phyloP scores from a whole-genome alignment of 2,888 invertebrate genomes.

The Furcula furcula region DNA sequence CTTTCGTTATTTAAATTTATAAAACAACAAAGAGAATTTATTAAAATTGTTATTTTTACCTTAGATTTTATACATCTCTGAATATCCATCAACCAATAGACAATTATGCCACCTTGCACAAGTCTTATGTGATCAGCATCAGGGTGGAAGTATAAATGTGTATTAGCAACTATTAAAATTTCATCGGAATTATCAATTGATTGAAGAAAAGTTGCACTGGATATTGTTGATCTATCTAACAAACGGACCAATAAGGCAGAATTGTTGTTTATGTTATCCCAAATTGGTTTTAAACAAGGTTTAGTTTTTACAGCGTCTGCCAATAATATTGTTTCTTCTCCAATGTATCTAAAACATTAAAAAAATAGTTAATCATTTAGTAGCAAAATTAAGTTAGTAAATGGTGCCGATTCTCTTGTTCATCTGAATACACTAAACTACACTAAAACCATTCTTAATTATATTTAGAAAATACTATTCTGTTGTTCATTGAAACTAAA shows the following conservation, averaged over 20 bases:
- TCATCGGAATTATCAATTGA: constrained; percentile 80
- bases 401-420: no score
- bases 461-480: no score
- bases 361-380: no score
- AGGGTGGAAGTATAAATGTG: constrained; percentile 96
- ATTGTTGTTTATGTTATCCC: constrained; percentile 83
- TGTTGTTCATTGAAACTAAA: no score
- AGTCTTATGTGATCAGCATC: constrained; percentile 94
- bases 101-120: constrained; percentile 89
- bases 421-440: no score
- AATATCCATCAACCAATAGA: constrained; percentile 86
- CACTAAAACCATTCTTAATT: no score
- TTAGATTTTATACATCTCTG: constrained; percentile 54
- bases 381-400: no score
- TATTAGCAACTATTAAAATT: constrained; percentile 89
- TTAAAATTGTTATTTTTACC: no score
- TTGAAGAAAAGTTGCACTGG: constrained; percentile 83
- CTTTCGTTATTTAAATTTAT: no score
- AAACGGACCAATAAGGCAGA: constrained; percentile 80
- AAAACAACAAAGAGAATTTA: no score
- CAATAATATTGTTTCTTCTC: constrained; percentile 79
- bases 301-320: constrained; percentile 81
- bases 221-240: constrained; percentile 84
- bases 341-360: constrained; percentile 75
- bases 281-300: constrained; percentile 78